phyloP scores from a whole-genome alignment of 2,113 vertebrate genomes.

The Danionella cerebrum region DNA sequence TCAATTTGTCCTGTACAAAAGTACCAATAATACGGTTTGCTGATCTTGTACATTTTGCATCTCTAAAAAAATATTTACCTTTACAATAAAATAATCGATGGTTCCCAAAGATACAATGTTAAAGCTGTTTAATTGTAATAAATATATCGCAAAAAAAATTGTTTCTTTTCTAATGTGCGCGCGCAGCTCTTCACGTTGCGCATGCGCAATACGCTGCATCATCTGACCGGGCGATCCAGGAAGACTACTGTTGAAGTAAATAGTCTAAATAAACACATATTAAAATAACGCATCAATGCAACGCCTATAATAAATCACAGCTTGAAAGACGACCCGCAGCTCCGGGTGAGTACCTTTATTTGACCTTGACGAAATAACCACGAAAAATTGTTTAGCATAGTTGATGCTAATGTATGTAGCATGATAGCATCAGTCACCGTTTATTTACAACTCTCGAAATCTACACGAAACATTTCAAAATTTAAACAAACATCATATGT shows the following conservation, averaged over 20 bases:
- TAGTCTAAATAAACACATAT: neutral
- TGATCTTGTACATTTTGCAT: too few species aligned
- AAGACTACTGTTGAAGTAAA: conserved; percentile 9
- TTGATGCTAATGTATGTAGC: neutral
- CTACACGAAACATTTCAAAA: neutral
- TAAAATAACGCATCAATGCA: neutral
- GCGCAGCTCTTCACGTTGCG: neutral
- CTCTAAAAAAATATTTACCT: too few species aligned
- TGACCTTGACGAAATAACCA: neutral
- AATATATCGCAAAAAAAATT: too few species aligned
- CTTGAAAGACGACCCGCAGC: neutral
- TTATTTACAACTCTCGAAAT: neutral
- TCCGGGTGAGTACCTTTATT: conserved; percentile 22
- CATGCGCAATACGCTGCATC: neutral
- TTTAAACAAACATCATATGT: neutral
- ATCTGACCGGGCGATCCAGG: conserved; percentile 30
- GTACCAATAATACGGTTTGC: too few species aligned
- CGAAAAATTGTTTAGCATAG: neutral
- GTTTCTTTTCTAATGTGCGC: neutral
- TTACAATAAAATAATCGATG: too few species aligned
- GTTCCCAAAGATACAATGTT: too few species aligned
- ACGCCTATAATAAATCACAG: neutral
- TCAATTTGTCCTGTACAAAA: too few species aligned
- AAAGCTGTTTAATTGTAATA: too few species aligned
- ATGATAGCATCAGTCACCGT: neutral